Evolutionary conservation across 2,113 vertebrate genomes (phyloP), one percentile per base, ranked within the genome.

Genomic region (Gymnobelideus leadbeateri): DNA sequence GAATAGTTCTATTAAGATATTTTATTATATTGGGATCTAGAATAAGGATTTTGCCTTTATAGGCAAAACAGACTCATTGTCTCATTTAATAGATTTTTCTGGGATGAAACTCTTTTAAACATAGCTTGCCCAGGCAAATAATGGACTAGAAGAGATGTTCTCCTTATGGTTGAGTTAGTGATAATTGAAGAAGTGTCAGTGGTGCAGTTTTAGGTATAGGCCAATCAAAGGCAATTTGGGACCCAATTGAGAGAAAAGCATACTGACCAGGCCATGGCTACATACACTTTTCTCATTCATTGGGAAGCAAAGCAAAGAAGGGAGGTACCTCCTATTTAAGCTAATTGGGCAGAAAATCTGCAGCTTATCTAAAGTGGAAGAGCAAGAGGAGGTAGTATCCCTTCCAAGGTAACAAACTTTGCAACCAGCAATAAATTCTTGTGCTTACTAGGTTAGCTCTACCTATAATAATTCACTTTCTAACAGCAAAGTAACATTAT

Each of bases 391-490:
- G 26, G 26, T 68, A 61, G 26, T 43, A 3, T 94, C 51, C 89
- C 54, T 95, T 68, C 31, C 31, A 68, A n/a, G 12, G 16, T 77
- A 21, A 43, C 52, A 77, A 90, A 91, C 10, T 50, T 8, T 94
- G 5, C 0, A 91, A 49, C 8, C 28, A 92, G 0, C 31, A 46
- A 55, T 50, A 31, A 77, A 51, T 93, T 91, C n/a, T 37, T 37
- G 0, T 90, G 51, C 23, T 93, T 49, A 21, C 14, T 84, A 84
- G n/a, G 43, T 84, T 84, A 43, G n/a, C 46, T 93, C 31, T 93
- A 90, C 94, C 57, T 96, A 50, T 94, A 89, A 16, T 1, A 52
- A 6, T 91, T 49, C 46, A 91, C 92, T 97, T 97, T 97, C 50
- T 94, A 3, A 94, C 68, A 46, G 6, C n/a, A 43, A 84, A 84